Percentiles rank a stretch among this genome's conserved stretches.
Conservation (phyloP, 2,797 vertebrate species). For the Hoplostethus atlanticus region DNA sequence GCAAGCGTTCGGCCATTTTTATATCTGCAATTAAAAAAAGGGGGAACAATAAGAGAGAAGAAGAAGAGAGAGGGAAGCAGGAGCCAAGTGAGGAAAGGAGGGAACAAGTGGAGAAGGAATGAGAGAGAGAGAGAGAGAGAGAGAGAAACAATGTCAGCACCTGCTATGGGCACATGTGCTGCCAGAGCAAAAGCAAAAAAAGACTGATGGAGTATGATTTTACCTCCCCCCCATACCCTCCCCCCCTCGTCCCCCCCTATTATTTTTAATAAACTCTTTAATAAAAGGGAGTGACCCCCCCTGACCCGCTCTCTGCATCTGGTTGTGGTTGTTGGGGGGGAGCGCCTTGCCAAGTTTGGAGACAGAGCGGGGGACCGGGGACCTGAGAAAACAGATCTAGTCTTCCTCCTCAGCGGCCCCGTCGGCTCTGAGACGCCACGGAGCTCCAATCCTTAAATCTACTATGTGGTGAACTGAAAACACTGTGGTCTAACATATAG, state of each 20-base stretch:
- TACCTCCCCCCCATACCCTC: background rate
- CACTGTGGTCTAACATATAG: too few species aligned
- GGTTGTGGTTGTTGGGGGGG: slow-evolving; percentile 50
- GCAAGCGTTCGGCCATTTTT: slow-evolving; percentile 71
- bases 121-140: slow-evolving; percentile 24
- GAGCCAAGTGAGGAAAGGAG: too few species aligned
- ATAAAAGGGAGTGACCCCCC: slow-evolving; percentile 56
- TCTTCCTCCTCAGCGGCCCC: background rate
- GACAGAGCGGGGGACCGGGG: slow-evolving; percentile 14
- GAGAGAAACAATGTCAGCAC: slow-evolving; percentile 62
- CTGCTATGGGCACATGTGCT: slow-evolving; percentile 59
- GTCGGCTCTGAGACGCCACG: slow-evolving; percentile 1
- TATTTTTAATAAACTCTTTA: slow-evolving; percentile 71
- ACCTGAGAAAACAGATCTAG: slow-evolving; percentile 20
- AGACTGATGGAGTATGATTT: slow-evolving; percentile 55
- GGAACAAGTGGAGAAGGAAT: slow-evolving; percentile 5
- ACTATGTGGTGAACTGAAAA: too few species aligned
- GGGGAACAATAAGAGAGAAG: slow-evolving; percentile 48
- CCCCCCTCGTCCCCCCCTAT: slow-evolving; percentile 20
- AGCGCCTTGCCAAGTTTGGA: slow-evolving; percentile 34
- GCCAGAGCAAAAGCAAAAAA: slow-evolving; percentile 50
- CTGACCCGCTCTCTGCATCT: slow-evolving; percentile 58
- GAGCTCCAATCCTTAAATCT: background rate
- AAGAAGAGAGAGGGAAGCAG: slow-evolving; percentile 13
- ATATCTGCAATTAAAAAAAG: slow-evolving; percentile 79